Base-by-base conservation (phyloP, 2,888 invertebrate species). In the Drosophila borborema region DNA sequence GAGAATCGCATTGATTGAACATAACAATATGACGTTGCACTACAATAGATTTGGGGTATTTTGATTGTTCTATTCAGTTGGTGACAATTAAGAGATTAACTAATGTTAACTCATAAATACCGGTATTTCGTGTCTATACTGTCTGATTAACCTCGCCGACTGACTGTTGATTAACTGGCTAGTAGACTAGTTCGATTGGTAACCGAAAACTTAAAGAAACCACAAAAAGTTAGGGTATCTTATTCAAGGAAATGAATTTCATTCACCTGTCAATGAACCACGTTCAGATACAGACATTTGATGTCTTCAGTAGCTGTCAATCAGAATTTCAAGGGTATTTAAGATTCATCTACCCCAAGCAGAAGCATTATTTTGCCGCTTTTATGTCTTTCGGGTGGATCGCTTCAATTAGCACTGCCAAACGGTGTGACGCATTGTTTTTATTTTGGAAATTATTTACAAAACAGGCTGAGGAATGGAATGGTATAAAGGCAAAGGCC, bases 351-450 rank as follows among this genome's bases (percentile, higher is more conserved):
- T 20, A 0, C 20, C 16, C 18, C 10, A 18, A n/a, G 12, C 20
- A 16, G 10, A 10, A 7, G 4, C 16, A 28, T 10, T 18, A 28
- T 9, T 54, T 55, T 23, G 18, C 31, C 53, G 62, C 36, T 65
- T 77, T 71, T 67, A 77, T 80, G 67, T 54, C 53, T 75, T 72
- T 65, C 67, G 62, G 45, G 75, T 80, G 80, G 63, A 46, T 76
- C 77, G 72, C 64, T 79, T 89, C 89, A 89, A 81, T 89, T 84
- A 84, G 73, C 77, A 66, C 69, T 64, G 63, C 51, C 68, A 68
- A 74, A 78, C 59, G 49, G 75, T 74, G 75, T 89, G 84, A 89
- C 86, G 84, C 87, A 85, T 80, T 82, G 85, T 72, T 77, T 89
- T 81, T 68, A 74, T 85, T 89, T 85, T 66, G 56, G 70, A 79